Evolutionary conservation across 2,888 invertebrate genomes (phyloP).

Genomic region (Cepaea hortensis): DNA sequence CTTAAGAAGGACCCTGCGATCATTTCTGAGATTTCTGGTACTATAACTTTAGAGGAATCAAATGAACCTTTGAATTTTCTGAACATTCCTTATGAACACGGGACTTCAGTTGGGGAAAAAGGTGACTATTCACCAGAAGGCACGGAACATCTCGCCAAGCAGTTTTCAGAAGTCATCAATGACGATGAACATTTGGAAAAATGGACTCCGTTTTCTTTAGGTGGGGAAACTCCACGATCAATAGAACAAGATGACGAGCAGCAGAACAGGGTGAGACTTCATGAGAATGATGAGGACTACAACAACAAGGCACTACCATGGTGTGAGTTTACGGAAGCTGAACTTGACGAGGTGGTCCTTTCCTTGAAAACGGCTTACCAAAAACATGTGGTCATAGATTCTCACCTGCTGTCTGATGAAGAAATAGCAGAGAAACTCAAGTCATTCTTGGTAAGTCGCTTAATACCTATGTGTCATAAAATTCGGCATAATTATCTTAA

Average conservation of each 20-base stretch:
- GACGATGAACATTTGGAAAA: slow-evolving; percentile 20
- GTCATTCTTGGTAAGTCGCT: slow-evolving; percentile 28
- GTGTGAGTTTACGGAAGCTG: slow-evolving; percentile 41
- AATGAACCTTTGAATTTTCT: slow-evolving; percentile 17
- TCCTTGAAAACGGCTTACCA: slow-evolving; percentile 24
- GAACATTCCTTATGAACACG: neutral
- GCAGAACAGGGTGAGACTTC: slow-evolving; percentile 1
- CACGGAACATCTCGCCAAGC: neutral
- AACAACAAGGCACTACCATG: slow-evolving; percentile 24
- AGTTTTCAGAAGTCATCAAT: neutral
- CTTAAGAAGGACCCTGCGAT: neutral
- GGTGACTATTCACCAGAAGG: neutral
- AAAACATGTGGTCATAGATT: slow-evolving; percentile 6
- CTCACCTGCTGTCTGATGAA: slow-evolving; percentile 9
- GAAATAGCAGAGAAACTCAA: slow-evolving; percentile 35
- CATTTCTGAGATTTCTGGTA: neutral
- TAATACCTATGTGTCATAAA: neutral
- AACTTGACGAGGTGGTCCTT: slow-evolving; percentile 23
- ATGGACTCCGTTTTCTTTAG: slow-evolving; percentile 24
- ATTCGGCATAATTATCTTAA: too few species aligned
- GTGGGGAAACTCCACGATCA: neutral
- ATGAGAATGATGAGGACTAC: slow-evolving; percentile 13
- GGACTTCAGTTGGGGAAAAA: neutral
- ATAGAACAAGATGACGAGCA: neutral
- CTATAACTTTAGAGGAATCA: neutral